These are phyloP conservation scores for Amblyornis subalaris DNA, from an alignment of 2,113 vertebrate species.

Conservation along the genomic window DNA sequence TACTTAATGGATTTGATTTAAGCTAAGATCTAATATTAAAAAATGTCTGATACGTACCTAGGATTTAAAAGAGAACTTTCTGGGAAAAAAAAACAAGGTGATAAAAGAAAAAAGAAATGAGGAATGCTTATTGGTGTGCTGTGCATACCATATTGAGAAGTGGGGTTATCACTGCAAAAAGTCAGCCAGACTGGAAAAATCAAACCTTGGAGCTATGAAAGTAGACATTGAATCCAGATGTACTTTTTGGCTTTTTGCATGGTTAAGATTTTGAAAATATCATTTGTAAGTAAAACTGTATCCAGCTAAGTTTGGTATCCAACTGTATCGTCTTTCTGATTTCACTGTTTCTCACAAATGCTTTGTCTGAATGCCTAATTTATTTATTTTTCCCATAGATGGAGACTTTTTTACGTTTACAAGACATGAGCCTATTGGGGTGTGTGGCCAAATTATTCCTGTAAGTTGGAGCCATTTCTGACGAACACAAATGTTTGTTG, in stretches of 20 bases:
- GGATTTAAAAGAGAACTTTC: neutral
- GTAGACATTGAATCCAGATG: constrained; percentile 31
- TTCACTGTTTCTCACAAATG: neutral
- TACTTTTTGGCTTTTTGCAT: neutral
- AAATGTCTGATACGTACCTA: neutral
- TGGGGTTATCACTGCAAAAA: neutral
- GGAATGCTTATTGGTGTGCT: neutral
- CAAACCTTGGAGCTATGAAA: neutral
- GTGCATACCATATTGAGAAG: neutral
- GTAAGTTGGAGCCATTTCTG: constrained; percentile 71
- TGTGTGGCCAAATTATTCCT: constrained; percentile 89
- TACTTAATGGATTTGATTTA: constrained; percentile 30
- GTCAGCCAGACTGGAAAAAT: neutral
- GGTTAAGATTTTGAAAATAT: neutral
- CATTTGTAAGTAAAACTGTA: neutral
- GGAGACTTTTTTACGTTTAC: constrained; percentile 87
- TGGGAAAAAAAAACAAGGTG: neutral
- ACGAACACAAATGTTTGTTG: neutral
- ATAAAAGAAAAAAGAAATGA: neutral
- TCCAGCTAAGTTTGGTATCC: neutral
- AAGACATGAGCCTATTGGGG: constrained; percentile 85
- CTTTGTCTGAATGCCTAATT: neutral
- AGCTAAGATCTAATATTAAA: constrained; percentile 12
- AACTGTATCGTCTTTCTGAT: neutral
- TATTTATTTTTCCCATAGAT: constrained; percentile 69